These are phyloP conservation scores for Oncorhynchus masou DNA, from an alignment of 2,113 vertebrate genomes.

Conservation along the genomic window DNA sequence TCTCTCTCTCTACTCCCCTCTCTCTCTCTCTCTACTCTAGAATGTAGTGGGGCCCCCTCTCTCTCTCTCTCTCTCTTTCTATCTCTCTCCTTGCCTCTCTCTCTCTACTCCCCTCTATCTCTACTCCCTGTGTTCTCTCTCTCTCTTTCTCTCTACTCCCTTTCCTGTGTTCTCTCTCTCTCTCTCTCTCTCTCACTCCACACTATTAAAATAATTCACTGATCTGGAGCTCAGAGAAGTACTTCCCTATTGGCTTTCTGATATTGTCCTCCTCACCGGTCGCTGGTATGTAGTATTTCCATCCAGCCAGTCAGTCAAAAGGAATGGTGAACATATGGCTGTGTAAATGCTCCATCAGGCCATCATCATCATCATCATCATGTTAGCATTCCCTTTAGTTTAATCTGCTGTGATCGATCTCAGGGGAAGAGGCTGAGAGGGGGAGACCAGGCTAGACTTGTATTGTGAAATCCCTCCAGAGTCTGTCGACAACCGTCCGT, in stretches of 20 bases:
- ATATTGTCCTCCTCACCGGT: conserved; percentile 74
- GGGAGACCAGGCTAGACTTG: neutral
- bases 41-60: too few species aligned
- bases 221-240: too few species aligned
- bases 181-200: conserved; percentile 32
- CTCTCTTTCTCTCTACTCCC: conserved; percentile 24
- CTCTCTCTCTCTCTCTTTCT: too few species aligned
- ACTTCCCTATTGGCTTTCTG: conserved; percentile 91
- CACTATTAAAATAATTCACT: too few species aligned
- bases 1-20: conserved; percentile 58
- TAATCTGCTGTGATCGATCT: conserved; percentile 40
- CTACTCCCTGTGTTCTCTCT: too few species aligned
- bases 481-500: neutral
- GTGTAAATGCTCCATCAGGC: conserved; percentile 61
- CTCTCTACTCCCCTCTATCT: too few species aligned
- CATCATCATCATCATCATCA: conserved; percentile 49
- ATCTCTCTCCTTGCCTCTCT: too few species aligned
- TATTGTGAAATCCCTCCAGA: conserved; percentile 28
- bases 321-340: conserved; percentile 78
- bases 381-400: conserved; percentile 29
- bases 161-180: too few species aligned
- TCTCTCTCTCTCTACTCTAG: conserved; percentile 37
- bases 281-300: conserved; percentile 77
- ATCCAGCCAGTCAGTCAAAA: conserved; percentile 72
- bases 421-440: conserved; percentile 12